A percentile compares a stretch with the other conserved stretches of the same genome.
Evolutionary conservation across 2,113 vertebrate genomes (phyloP).

Genomic region (Eubucco bourcierii): DNA sequence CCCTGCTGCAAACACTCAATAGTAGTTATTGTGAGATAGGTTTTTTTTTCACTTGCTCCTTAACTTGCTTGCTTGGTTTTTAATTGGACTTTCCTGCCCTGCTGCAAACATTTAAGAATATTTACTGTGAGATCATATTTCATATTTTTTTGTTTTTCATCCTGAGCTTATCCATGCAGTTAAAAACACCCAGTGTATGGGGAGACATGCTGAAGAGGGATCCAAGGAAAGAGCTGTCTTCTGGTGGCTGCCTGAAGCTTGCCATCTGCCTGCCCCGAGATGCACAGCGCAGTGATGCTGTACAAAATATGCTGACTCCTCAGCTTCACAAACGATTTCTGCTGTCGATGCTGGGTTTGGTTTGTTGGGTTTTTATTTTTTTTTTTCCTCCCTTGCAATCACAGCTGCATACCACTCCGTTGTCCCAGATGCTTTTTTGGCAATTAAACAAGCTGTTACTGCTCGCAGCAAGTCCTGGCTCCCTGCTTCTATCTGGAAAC

Average conservation of each 20-base stretch:
- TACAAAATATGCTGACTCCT: background rate
- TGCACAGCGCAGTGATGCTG: accelerated
- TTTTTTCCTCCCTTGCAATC: background rate
- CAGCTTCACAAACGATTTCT: background rate
- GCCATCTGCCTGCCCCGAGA: background rate
- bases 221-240: background rate
- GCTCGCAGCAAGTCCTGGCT: background rate
- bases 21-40: too few relatives aligned
- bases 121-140: background rate
- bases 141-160: background rate
- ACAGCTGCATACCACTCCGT: background rate
- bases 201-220: background rate
- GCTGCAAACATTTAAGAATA: too few relatives aligned
- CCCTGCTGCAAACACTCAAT: too few relatives aligned
- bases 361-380: background rate
- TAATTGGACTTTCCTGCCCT: too few relatives aligned
- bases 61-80: too few relatives aligned
- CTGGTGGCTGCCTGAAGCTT: too few relatives aligned
- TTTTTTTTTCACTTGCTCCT: too few relatives aligned
- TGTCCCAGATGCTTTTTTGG: background rate
- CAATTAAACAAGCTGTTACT: background rate
- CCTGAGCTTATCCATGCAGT: background rate
- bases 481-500: background rate
- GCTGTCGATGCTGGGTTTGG: background rate
- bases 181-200: accelerated